phyloP scores from a whole-genome alignment of 2,113 vertebrate genomes.

The Siniperca chuatsi region DNA sequence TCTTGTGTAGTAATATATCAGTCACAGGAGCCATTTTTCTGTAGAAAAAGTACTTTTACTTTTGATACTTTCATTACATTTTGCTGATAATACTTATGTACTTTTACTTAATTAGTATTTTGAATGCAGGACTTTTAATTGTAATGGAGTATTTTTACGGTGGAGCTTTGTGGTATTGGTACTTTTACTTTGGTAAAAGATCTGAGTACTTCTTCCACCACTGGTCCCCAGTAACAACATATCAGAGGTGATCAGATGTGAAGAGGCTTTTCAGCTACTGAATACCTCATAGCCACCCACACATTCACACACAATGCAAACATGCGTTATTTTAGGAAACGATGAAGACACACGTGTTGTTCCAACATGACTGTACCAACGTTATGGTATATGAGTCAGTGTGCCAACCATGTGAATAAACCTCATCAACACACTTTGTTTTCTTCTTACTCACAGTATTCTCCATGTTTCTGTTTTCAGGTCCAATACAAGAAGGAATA shows the following conservation, averaged over 20 bases:
- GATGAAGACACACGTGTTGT: background rate
- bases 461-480: conserved; percentile 78
- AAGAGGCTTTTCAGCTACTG: conserved; percentile 22
- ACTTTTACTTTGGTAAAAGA: too few relatives aligned
- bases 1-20: too few relatives aligned
- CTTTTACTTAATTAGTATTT: too few relatives aligned
- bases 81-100: too few relatives aligned
- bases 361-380: background rate
- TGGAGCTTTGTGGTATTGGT: too few relatives aligned
- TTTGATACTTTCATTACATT: too few relatives aligned
- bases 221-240: background rate
- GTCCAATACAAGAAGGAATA: conserved; percentile 95
- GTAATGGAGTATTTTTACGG: too few relatives aligned
- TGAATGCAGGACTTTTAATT: too few relatives aligned
- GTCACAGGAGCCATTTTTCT: too few relatives aligned
- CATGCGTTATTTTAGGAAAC: conserved; percentile 18
- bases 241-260: background rate
- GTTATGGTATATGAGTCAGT: background rate
- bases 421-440: background rate
- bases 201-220: background rate
- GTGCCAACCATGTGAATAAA: background rate
- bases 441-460: background rate
- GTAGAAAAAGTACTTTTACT: too few relatives aligned
- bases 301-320: conserved; percentile 20
- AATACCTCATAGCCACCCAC: conserved; percentile 29